Percentiles rank a stretch among this genome's conserved stretches.
These are phyloP conservation scores for Chascanopsetta lugubris DNA, from an alignment of 2,113 vertebrate genomes.

Conservation along the genomic window DNA sequence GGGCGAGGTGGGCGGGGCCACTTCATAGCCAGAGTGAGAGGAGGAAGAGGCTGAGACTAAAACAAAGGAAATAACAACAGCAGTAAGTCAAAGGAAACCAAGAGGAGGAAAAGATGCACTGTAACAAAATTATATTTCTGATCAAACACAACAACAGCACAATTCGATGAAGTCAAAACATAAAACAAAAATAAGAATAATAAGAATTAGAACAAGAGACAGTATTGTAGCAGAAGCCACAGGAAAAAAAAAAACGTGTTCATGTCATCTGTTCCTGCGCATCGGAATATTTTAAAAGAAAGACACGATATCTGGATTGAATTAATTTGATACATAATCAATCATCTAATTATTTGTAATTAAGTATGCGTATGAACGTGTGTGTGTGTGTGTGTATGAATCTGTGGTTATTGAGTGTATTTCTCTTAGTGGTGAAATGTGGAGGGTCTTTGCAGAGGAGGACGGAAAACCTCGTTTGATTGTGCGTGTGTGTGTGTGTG, in stretches of 20 bases:
- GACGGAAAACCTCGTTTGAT: too few relatives aligned
- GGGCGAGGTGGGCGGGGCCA: slow-evolving; percentile 86
- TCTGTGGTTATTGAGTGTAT: slow-evolving; percentile 1
- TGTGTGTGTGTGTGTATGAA: too few relatives aligned
- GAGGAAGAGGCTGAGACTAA: slow-evolving; percentile 92
- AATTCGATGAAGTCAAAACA: slow-evolving; percentile 3
- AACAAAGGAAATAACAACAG: slow-evolving; percentile 61
- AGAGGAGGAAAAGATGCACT: slow-evolving; percentile 3
- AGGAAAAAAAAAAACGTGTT: neutral
- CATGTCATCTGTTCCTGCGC: neutral
- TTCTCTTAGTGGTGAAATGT: neutral
- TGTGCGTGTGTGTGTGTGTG: too few relatives aligned
- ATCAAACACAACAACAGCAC: too few relatives aligned
- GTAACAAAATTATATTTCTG: too few relatives aligned
- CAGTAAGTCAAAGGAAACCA: slow-evolving; percentile 33
- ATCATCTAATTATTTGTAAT: too few relatives aligned
- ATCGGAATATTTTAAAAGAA: neutral
- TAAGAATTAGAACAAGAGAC: neutral
- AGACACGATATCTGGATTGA: neutral
- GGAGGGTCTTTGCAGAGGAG: too few relatives aligned
- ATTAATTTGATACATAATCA: too few relatives aligned
- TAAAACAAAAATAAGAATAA: neutral
- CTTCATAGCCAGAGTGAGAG: slow-evolving; percentile 89
- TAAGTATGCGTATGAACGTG: too few relatives aligned
- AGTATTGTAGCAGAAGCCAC: neutral